Evolutionary conservation across 2,888 invertebrate genomes (phyloP).

Genomic region (Drosophila multiciliata): DNA sequence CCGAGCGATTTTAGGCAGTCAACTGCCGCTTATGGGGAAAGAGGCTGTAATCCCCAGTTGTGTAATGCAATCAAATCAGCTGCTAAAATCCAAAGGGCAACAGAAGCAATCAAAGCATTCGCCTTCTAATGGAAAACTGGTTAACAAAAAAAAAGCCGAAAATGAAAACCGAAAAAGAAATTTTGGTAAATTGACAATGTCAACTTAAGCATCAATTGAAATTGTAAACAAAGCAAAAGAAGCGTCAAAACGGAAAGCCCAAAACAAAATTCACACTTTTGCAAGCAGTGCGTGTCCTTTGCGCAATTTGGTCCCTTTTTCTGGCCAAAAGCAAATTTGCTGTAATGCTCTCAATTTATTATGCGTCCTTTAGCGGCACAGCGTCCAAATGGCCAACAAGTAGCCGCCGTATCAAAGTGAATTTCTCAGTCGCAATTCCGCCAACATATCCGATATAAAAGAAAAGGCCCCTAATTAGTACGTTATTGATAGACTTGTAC

Average conservation of each 20-base stretch:
- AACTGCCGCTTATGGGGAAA: conserved; percentile 14
- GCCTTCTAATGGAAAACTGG: conserved; percentile 62
- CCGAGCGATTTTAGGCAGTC: conserved; percentile 1
- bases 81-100: conserved; percentile 49
- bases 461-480: conserved; percentile 46
- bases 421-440: conserved; percentile 43
- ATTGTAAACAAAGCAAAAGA: conserved; percentile 64
- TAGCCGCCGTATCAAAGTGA: conserved; percentile 47
- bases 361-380: conserved; percentile 57
- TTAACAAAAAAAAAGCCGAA: conserved; percentile 18
- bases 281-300: conserved; percentile 52
- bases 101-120: conserved; percentile 63
- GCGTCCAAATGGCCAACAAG: conserved; percentile 62
- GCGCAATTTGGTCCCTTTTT: conserved; percentile 29
- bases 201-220: conserved; percentile 72
- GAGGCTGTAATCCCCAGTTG: conserved; percentile 18
- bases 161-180: conserved; percentile 30
- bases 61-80: conserved; percentile 44
- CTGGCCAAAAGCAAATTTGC: conserved; percentile 39
- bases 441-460: conserved; percentile 35
- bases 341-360: conserved; percentile 67
- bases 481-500: conserved; percentile 47
- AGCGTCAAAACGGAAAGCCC: conserved; percentile 61
- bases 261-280: conserved; percentile 58
- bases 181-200: conserved; percentile 70